These are phyloP conservation scores for Clytia hemisphaerica DNA, from an alignment of 30 jellyfish, hydroid and myxozoan genomes.

Conservation along the genomic window DNA sequence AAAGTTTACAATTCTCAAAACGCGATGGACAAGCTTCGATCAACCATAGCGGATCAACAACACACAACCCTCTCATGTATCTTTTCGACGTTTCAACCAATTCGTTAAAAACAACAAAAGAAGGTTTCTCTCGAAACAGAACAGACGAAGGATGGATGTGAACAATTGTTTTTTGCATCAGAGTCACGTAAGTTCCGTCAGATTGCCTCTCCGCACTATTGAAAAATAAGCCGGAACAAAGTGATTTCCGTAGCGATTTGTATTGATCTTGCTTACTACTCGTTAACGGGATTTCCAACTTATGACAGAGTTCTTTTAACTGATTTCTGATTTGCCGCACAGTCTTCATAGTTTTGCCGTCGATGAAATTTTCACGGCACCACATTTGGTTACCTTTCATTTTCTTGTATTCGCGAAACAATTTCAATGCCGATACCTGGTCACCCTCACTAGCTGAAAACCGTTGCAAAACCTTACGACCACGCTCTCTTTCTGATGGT, in stretches of 20 bases:
- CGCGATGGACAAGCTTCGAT: conserved; percentile 65
- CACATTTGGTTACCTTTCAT: conserved; percentile 65
- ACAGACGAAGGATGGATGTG: conserved; percentile 90
- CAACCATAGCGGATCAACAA: conserved; percentile 88
- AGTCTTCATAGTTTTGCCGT: conserved; percentile 66
- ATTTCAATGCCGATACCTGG: conserved; percentile 47
- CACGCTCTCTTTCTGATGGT: conserved; percentile 56
- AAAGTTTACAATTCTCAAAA: conserved; percentile 34
- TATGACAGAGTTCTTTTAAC: conserved; percentile 63
- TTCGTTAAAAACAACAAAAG: conserved; percentile 69
- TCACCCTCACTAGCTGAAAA: conserved; percentile 88
- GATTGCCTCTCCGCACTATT: conserved; percentile 82
- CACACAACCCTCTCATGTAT: conserved; percentile 68
- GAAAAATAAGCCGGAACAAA: conserved; percentile 70
- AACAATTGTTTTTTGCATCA: conserved; percentile 66
- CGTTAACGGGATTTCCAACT: conserved; percentile 27
- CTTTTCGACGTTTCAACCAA: conserved; percentile 79
- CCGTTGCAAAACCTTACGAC: conserved; percentile 45
- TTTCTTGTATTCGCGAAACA: conserved; percentile 62
- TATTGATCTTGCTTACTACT: conserved; percentile 77
- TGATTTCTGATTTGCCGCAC: conserved; percentile 70
- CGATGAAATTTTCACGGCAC: conserved; percentile 82
- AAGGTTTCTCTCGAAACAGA: conserved; percentile 58
- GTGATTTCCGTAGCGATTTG: conserved; percentile 45
- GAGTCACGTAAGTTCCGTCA: conserved; percentile 80